These are phyloP conservation scores for Falco rusticolus DNA, from an alignment of 2,797 vertebrate species.

Conservation along the genomic window DNA sequence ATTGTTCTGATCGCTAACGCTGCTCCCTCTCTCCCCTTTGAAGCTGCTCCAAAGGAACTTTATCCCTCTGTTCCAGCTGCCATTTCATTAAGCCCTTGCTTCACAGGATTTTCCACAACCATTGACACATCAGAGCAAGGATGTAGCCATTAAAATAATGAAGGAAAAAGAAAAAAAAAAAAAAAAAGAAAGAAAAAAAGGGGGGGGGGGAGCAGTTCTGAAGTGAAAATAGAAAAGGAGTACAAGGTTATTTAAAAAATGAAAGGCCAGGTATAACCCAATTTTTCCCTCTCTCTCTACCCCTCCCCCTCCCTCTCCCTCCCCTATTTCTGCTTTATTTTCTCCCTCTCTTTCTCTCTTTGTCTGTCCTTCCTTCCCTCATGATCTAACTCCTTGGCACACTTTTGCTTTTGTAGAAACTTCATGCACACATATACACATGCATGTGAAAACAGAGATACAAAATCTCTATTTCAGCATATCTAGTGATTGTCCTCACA, in stretches of 20 bases:
- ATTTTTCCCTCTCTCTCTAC: too few species aligned
- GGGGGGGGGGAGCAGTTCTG: not conserved
- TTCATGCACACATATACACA: not conserved
- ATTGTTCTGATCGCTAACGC: slow-evolving; percentile 61
- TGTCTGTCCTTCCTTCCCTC: not conserved
- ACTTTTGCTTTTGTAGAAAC: not conserved
- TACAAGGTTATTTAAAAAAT: slow-evolving; percentile 65
- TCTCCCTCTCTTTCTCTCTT: not conserved
- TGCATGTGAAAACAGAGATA: not conserved
- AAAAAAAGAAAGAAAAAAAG: too few species aligned
- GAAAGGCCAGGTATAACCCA: not conserved
- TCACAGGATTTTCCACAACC: slow-evolving; percentile 77
- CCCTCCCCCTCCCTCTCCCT: fast-evolving
- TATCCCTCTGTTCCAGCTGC: slow-evolving; percentile 78
- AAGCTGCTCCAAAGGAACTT: slow-evolving; percentile 78
- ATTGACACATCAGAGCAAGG: slow-evolving; percentile 74
- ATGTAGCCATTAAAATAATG: slow-evolving; percentile 76
- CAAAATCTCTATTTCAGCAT: fast-evolving
- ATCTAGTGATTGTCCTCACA: not conserved
- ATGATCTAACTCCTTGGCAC: not conserved
- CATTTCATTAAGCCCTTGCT: slow-evolving; percentile 75
- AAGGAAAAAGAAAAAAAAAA: not conserved
- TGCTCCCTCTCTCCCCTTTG: slow-evolving; percentile 62
- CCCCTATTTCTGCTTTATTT: too few species aligned
- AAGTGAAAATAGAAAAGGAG: slow-evolving; percentile 50